These are phyloP conservation scores for Opisthocomus hoazin DNA, from an alignment of 2,113 vertebrate genomes.

Conservation along the genomic window DNA sequence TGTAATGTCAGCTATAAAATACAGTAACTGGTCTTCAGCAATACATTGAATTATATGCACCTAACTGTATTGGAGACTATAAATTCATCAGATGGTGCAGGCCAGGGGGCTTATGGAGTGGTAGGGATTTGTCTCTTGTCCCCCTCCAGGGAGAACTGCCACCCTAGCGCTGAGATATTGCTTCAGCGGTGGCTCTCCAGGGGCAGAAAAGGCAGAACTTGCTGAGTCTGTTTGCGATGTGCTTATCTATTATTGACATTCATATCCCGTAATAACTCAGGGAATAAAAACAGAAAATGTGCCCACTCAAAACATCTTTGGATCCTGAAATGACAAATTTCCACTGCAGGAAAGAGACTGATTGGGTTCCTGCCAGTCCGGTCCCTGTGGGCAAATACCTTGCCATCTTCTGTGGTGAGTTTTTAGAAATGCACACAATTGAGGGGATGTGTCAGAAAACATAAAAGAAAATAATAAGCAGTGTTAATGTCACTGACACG, in stretches of 20 bases:
- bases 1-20: constrained; percentile 63
- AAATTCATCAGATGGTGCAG: constrained; percentile 54
- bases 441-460: not conserved
- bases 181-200: not conserved
- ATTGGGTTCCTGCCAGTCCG: not conserved
- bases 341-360: not conserved
- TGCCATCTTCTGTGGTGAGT: not conserved
- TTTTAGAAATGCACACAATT: not conserved
- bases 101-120: constrained; percentile 11
- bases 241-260: constrained; percentile 65
- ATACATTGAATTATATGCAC: constrained; percentile 54
- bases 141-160: constrained; percentile 50
- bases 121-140: constrained; percentile 54
- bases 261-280: constrained; percentile 1
- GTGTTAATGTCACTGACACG: not conserved
- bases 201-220: constrained; percentile 40
- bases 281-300: constrained; percentile 44
- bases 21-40: constrained; percentile 56
- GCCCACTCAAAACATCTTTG: constrained; percentile 15
- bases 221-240: constrained; percentile 51
- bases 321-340: constrained; percentile 30
- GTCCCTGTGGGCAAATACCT: not conserved
- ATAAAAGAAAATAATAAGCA: not conserved
- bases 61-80: constrained; percentile 45
- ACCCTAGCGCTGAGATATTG: constrained; percentile 24